A percentile compares a stretch with the other conserved stretches of the same genome.
Evolutionary conservation across 1,140 invertebrate genomes (phyloP).

Genomic region (Asbolus verrucosus): DNA sequence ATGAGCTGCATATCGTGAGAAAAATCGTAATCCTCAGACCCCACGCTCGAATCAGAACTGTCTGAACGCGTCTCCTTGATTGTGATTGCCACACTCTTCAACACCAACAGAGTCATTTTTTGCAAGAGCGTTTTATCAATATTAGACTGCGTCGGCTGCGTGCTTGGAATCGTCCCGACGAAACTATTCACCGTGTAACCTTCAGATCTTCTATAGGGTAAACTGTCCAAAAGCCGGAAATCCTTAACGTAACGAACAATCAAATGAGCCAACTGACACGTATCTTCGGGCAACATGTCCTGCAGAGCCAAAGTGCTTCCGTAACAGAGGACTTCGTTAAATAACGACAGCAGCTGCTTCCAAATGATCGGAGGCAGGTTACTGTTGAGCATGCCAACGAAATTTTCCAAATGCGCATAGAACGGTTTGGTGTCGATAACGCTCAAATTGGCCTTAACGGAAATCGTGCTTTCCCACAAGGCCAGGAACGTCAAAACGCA

Average conservation of each 20-base stretch:
- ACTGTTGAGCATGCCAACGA: constrained; percentile 79
- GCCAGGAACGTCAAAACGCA: constrained; percentile 85
- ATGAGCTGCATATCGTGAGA: constrained; percentile 91
- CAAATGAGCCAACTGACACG: constrained; percentile 85
- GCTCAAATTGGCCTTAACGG: constrained; percentile 89
- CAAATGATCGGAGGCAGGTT: constrained; percentile 83
- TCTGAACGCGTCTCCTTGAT: constrained; percentile 90
- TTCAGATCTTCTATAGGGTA: constrained; percentile 68
- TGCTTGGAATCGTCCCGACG: constrained; percentile 60
- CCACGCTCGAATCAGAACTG: constrained; percentile 83
- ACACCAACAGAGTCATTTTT: constrained; percentile 84
- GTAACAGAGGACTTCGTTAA: constrained; percentile 91
- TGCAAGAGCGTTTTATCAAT: constrained; percentile 82
- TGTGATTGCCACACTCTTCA: constrained; percentile 90
- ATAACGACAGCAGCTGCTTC: constrained; percentile 84
- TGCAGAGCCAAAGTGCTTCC: constrained; percentile 89
- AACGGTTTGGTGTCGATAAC: constrained; percentile 90
- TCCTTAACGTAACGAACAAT: constrained; percentile 88
- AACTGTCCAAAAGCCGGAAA: constrained; percentile 78
- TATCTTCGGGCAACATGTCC: constrained; percentile 87
- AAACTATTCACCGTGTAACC: constrained; percentile 63
- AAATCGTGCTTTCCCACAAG: constrained; percentile 91
- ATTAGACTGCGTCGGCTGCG: constrained; percentile 61
- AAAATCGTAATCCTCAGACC: constrained; percentile 85
- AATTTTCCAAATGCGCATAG: constrained; percentile 84